phyloP scores from a whole-genome alignment of 2,888 invertebrate species.

The Orthosia gothica region DNA sequence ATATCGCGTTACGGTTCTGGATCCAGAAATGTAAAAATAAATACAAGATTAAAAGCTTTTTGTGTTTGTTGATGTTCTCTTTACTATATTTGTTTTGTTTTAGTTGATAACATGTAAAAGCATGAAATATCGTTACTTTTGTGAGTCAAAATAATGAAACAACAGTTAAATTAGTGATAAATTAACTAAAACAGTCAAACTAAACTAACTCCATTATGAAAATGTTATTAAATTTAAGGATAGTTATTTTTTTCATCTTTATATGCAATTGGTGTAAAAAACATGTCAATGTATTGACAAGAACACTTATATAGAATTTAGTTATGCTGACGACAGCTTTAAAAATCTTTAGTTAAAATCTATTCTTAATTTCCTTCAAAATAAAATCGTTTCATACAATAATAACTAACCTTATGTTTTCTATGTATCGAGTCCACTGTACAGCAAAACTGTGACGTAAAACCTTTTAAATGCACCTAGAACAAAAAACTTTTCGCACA shows the following conservation, averaged over 20 bases:
- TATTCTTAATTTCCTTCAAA: background rate
- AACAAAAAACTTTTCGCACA: conserved; percentile 41
- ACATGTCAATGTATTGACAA: background rate
- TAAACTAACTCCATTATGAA: no score
- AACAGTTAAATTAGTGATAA: no score
- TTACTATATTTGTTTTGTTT: conserved; percentile 5
- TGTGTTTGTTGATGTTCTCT: background rate
- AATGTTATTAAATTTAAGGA: background rate
- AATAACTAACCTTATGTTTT: no score
- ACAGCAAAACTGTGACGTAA: background rate
- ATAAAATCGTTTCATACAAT: background rate
- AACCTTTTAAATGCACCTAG: conserved; percentile 50
- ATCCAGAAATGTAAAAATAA: conserved; percentile 27
- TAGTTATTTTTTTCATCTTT: background rate
- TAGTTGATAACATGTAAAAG: background rate
- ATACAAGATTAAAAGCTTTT: conserved; percentile 51
- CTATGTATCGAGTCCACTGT: background rate
- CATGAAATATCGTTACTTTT: background rate
- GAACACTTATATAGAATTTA: background rate
- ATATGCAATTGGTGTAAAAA: background rate
- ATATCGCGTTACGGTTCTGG: conserved; percentile 47
- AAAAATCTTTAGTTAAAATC: background rate
- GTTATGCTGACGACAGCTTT: background rate
- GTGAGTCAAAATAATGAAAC: no score
- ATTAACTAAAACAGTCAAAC: no score